Evolutionary conservation across 2,888 invertebrate genomes (phyloP).

Genomic region (Muscina levida): DNA sequence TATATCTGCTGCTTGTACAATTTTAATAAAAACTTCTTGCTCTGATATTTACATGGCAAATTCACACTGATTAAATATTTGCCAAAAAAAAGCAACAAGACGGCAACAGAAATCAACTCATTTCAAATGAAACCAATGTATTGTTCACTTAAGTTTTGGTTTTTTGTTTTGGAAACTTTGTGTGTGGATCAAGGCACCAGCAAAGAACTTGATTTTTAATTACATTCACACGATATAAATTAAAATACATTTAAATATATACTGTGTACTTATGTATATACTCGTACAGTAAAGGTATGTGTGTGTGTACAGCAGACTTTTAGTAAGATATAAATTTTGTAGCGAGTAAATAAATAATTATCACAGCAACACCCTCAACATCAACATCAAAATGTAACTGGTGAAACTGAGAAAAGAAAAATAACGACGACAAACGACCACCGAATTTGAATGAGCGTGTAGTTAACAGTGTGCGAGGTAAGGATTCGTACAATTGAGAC

Average conservation of each 20-base stretch:
- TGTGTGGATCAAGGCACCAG: not conserved
- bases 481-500: too few relatives aligned
- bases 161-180: not conserved
- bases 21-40: slow-evolving; percentile 7
- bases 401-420: not conserved
- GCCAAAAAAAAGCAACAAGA: not conserved
- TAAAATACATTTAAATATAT: slow-evolving; percentile 33
- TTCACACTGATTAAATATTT: slow-evolving; percentile 50
- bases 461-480: too few relatives aligned
- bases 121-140: slow-evolving; percentile 10
- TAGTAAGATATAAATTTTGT: slow-evolving; percentile 8
- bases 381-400: too few relatives aligned
- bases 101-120: not conserved
- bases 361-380: slow-evolving; percentile 59
- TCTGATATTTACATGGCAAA: slow-evolving; percentile 38
- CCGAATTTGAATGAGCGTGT: slow-evolving; percentile 2
- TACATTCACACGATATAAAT: slow-evolving; percentile 63
- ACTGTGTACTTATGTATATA: not conserved
- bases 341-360: slow-evolving; percentile 52
- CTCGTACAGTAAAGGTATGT: too few relatives aligned
- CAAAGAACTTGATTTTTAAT: slow-evolving; percentile 54
- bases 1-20: not conserved
- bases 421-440: not conserved
- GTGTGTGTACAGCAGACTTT: not conserved
- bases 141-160: not conserved